phyloP scores from a whole-genome alignment of 1,140 invertebrate species.

The Panulirus ornatus region DNA sequence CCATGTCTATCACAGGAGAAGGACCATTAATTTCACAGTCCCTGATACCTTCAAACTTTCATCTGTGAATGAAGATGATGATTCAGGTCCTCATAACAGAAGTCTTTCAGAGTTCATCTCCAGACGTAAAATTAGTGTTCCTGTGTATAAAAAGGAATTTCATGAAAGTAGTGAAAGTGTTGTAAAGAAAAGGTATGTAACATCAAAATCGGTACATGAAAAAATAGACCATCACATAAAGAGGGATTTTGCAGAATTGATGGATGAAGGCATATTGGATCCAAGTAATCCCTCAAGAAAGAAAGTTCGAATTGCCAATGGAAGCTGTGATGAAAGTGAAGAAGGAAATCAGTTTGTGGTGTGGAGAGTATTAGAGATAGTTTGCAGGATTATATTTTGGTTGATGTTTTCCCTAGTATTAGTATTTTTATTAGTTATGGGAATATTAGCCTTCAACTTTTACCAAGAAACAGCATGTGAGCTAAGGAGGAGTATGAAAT shows the following conservation, averaged over 20 bases:
- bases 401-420: neutral
- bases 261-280: neutral
- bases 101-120: neutral
- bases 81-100: neutral
- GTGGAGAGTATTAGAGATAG: neutral
- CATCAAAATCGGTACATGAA: neutral
- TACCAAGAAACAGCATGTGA: constrained; percentile 13
- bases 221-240: neutral
- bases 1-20: neutral
- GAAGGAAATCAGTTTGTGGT: neutral
- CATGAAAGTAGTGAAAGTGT: no score
- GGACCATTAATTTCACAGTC: neutral
- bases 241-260: neutral
- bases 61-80: neutral
- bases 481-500: neutral
- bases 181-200: no score
- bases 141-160: no score
- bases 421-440: neutral
- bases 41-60: neutral
- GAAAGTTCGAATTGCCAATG: no score
- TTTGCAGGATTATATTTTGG: neutral
- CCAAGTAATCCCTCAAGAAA: neutral
- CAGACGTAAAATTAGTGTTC: no score
- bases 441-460: neutral
- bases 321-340: neutral